Percentiles rank a stretch among this genome's conserved stretches.
Conservation (phyloP, 2,888 invertebrate genomes). For the Corythucha ciliata region DNA sequence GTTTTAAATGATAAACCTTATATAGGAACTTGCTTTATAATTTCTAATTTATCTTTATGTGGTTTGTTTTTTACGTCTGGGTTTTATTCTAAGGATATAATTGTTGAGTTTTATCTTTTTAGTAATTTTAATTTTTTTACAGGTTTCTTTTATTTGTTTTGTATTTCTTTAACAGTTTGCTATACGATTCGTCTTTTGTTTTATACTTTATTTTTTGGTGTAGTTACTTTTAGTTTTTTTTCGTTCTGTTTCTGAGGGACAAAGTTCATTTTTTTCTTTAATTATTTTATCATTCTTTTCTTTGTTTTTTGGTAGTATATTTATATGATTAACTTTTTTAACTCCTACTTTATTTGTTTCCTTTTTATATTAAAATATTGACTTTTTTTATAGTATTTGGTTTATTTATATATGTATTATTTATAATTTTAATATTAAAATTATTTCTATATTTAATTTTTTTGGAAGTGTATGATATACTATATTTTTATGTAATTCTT, state of each 20-base stretch:
- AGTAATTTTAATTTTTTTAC: too few relatives aligned
- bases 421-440: background rate
- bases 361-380: too few relatives aligned
- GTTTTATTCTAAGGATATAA: slow-evolving; percentile 57
- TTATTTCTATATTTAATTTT: background rate
- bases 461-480: background rate
- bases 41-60: slow-evolving; percentile 52
- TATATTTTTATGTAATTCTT: background rate
- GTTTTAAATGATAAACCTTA: too few relatives aligned
- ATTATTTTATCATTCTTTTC: background rate
- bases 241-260: too few relatives aligned
- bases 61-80: slow-evolving; percentile 56
- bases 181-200: too few relatives aligned
- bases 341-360: background rate
- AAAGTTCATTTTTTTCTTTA: too few relatives aligned
- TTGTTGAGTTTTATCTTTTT: slow-evolving; percentile 45
- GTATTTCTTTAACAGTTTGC: too few relatives aligned
- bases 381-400: background rate
- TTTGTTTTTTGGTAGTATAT: background rate
- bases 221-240: too few relatives aligned
- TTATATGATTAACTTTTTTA: background rate
- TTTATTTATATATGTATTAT: background rate
- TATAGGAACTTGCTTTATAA: slow-evolving; percentile 48
- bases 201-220: too few relatives aligned
- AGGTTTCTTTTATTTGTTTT: too few relatives aligned